Base-by-base conservation (phyloP, 2,113 vertebrate species). In the Vimba vimba region DNA sequence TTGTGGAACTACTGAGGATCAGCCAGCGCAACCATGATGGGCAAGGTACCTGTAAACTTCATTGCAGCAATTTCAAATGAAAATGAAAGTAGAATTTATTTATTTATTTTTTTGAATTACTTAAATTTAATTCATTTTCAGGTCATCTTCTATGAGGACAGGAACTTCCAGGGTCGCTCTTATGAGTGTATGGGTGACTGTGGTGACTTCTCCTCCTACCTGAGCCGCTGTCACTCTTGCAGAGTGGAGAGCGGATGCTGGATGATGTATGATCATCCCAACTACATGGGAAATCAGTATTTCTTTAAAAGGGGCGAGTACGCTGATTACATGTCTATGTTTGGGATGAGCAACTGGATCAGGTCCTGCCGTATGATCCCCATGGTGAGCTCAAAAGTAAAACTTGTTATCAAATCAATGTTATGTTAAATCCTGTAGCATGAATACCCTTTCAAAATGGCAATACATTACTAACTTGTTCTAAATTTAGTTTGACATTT, bases 141-240 rank as follows among this genome's bases (percentile, higher is more conserved):
- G 92, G 92, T 93, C 66, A 91, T 89, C 64, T 95, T 94, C 89
- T 95, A 92, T 6, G 92, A 94, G 88, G 93, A 94, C 52, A 90
- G 84, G 30, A 93, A 93, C 91, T 93, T 94, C 85, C 90, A 92
- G 88, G 92, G 55, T 57, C 55, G 55, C 55, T 57, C 55, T 21
- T 57, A 57, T 23, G 55, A 57, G 19, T 57, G 55, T 83, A 93
- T 89, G 89, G 90, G 78, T 23, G 94, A 95, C 90, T 93, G 93
- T 1, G 39, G 91, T 23, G 94, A 94, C 30, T 39, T 92, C 83
- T 23, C n/a, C 50, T 33, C 87, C 68, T 88, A 91, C 52, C 62
- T 92, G 71, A 92, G 45, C 87, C 1, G 9, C 88, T 93, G 90
- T 82, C 88, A 85, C 88, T 93, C 86, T 25, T 84, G 86, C 30